A percentile compares a stretch with the other conserved stretches of the same genome.
phyloP scores from a whole-genome alignment of 2,797 vertebrate species.

The Hydrolagus colliei region DNA sequence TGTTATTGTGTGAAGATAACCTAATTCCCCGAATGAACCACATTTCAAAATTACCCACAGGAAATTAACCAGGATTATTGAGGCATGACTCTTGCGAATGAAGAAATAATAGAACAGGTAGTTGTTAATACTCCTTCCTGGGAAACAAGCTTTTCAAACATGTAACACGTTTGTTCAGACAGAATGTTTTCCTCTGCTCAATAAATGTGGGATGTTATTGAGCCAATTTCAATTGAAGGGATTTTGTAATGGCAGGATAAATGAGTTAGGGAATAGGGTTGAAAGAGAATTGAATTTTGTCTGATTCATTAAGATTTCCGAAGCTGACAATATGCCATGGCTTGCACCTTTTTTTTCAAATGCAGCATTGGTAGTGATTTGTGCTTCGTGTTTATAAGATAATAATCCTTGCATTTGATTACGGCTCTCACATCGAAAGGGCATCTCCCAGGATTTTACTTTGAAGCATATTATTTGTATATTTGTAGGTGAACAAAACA shows the following conservation, averaged over 20 bases:
- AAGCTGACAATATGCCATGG: too few relatives aligned
- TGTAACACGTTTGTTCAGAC: background rate
- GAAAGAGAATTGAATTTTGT: too few relatives aligned
- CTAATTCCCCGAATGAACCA: background rate
- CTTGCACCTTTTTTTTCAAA: too few relatives aligned
- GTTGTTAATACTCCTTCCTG: background rate
- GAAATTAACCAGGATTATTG: background rate
- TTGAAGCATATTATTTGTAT: too few relatives aligned
- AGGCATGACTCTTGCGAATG: background rate
- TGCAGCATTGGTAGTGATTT: too few relatives aligned
- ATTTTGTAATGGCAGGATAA: background rate
- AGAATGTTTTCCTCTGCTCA: background rate
- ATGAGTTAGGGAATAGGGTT: too few relatives aligned
- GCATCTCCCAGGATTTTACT: too few relatives aligned
- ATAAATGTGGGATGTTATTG: background rate
- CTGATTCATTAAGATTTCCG: too few relatives aligned
- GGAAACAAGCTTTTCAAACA: background rate
- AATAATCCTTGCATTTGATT: too few relatives aligned
- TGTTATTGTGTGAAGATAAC: background rate
- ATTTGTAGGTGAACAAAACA: too few relatives aligned
- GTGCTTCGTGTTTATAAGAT: too few relatives aligned
- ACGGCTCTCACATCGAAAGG: too few relatives aligned
- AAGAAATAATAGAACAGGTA: background rate
- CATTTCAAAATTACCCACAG: background rate
- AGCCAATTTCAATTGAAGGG: background rate